These are phyloP conservation scores for Colaptes auratus DNA, from an alignment of 2,113 vertebrate genomes.

Conservation along the genomic window DNA sequence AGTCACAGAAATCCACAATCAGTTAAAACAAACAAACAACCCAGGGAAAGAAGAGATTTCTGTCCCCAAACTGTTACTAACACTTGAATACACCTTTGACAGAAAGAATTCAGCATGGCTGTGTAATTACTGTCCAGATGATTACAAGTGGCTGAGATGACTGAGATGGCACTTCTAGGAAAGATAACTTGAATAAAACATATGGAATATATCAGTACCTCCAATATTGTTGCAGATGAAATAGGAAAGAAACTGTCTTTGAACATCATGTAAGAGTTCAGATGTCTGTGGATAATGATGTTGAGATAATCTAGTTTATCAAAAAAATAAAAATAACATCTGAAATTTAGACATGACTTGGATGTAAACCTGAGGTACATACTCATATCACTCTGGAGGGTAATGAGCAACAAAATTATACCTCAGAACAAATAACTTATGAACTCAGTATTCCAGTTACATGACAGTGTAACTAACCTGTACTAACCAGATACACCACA, in stretches of 20 bases:
- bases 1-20: not conserved
- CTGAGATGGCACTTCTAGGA: not conserved
- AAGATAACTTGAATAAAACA: not conserved
- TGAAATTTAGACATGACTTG: not conserved
- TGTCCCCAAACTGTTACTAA: not conserved
- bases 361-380: not conserved
- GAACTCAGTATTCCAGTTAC: not conserved
- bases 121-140: not conserved
- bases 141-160: not conserved
- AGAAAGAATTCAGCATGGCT: not conserved
- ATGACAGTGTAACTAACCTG: not conserved
- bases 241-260: not conserved
- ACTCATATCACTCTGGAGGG: not conserved
- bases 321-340: not conserved
- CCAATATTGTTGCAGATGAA: not conserved
- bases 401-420: not conserved
- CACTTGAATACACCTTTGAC: not conserved
- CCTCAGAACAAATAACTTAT: not conserved
- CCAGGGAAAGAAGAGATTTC: not conserved
- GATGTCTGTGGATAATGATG: not conserved
- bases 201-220: not conserved
- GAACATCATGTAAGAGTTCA: not conserved
- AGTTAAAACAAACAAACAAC: not conserved
- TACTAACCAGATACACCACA: not conserved
- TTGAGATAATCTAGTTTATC: not conserved